phyloP scores from a whole-genome alignment of 2,113 vertebrate species.

The Semnornis frantzii region DNA sequence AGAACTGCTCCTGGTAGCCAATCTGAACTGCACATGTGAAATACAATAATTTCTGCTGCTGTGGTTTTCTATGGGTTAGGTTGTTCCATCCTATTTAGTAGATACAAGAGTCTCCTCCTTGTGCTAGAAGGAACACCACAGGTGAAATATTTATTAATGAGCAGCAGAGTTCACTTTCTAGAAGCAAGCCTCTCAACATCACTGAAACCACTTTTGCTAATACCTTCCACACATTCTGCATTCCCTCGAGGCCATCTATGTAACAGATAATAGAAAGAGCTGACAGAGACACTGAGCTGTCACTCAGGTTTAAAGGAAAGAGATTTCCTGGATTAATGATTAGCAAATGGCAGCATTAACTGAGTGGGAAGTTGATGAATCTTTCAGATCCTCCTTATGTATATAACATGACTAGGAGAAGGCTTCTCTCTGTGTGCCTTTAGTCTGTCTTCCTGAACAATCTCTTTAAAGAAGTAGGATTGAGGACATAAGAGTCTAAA shows the following conservation, averaged over 20 bases:
- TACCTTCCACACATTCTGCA: constrained; percentile 6
- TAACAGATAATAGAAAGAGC: constrained; percentile 26
- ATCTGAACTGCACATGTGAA: neutral
- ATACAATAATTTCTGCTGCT: neutral
- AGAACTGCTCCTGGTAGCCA: neutral
- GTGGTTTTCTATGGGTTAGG: neutral
- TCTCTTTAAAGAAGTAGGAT: neutral
- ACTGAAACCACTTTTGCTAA: neutral
- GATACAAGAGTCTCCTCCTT: neutral
- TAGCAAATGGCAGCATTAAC: neutral
- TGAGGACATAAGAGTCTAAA: neutral
- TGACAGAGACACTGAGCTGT: neutral
- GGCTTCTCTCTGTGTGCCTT: neutral
- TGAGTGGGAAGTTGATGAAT: neutral
- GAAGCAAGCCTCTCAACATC: neutral
- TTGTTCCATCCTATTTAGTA: neutral
- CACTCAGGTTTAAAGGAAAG: constrained; percentile 6
- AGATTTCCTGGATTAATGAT: constrained; percentile 21
- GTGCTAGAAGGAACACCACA: neutral
- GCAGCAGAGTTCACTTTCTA: neutral
- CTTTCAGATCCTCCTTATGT: neutral
- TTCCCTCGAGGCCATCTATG: neutral
- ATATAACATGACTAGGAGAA: neutral
- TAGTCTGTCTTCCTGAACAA: neutral
- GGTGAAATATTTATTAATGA: neutral